Percentiles rank a stretch among this genome's conserved stretches.
phyloP scores from a whole-genome alignment of 92 coral and sea anemone genomes.

The Chrysogorgia sp. region DNA sequence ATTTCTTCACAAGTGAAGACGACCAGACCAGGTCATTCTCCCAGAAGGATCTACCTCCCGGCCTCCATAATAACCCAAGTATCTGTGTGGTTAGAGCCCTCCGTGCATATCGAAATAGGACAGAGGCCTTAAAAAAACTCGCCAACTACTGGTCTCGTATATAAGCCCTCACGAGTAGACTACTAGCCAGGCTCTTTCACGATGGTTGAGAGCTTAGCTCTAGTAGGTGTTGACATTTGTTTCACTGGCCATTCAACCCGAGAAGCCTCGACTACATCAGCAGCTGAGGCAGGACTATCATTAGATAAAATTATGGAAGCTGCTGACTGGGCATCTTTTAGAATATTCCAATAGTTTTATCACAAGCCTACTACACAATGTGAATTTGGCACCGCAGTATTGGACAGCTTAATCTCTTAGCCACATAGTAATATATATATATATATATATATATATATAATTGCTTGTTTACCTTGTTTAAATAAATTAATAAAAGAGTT shows the following conservation, averaged over 20 bases:
- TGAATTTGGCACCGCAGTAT: neutral
- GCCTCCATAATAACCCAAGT: constrained; percentile 30
- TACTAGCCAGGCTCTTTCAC: constrained; percentile 37
- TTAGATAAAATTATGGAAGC: constrained; percentile 50
- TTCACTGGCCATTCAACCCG: constrained; percentile 60
- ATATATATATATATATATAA: neutral
- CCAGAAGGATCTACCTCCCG: constrained; percentile 20
- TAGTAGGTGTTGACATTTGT: constrained; percentile 40
- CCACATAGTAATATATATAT: neutral
- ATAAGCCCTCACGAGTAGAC: constrained; percentile 30
- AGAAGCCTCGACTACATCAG: constrained; percentile 59
- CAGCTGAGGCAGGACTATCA: constrained; percentile 41
- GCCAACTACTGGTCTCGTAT: constrained; percentile 43
- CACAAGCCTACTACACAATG: constrained; percentile 11
- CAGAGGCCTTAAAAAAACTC: constrained; percentile 10
- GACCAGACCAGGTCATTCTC: constrained; percentile 46
- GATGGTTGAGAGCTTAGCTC: constrained; percentile 58
- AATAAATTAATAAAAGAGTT: too few species aligned
- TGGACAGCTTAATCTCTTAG: neutral
- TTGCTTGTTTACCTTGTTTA: neutral
- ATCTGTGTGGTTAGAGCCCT: constrained; percentile 30
- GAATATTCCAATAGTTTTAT: constrained; percentile 17
- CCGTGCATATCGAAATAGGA: constrained; percentile 36
- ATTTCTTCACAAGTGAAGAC: constrained; percentile 31
- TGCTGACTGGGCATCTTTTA: constrained; percentile 56